Evolutionary conservation across 2,113 vertebrate species (phyloP), one percentile per base, ranked within the genome.

Genomic region (Apaloderma vittatum): DNA sequence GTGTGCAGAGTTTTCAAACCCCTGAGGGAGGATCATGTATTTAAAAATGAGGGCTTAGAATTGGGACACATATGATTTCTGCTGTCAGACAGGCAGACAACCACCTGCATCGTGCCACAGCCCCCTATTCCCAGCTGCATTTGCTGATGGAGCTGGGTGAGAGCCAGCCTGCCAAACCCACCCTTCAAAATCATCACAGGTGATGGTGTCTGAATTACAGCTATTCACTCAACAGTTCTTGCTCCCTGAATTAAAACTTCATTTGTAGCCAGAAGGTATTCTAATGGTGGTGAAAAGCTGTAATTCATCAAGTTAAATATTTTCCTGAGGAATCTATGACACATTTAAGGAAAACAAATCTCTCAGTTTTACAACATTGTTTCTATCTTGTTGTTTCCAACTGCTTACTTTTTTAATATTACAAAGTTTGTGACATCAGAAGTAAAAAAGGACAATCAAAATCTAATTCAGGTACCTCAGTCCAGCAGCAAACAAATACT

Each of bases 21-120:
- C 36, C 14, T 37, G 8, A 49, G 27, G 62, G 17, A 5, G 22
- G 4, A n/a, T 46, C 0, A 0, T 23, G 4, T 62, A 6, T 34
- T 66, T 58, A 74, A 45, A 43, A 21, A 21, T 6, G 14, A 84
- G 11, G 34, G 49, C 21, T 54, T 61, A 15, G 40, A 79, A 77
- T 75, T 13, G 36, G 36, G 58, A 62, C 73, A 17, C 12, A 16
- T 20, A 32, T 1, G 6, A 16, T 61, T 91, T 63, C 77, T 91
- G 61, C 85, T 74, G 12, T 6, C 1, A 9, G 71, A 30, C 46
- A 58, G 26, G 43, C n/a, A 88, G 40, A 1, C 21, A 76, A 29
- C 21, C 66, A 65, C n/a, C 23, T n/a, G 13, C 77, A 26, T 5
- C 6, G 3, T 62, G 22, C 30, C 48, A 9, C 34, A 71, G 52